Conservation (phyloP, 2,888 invertebrate genomes). For the Ptilodon capucinus region DNA sequence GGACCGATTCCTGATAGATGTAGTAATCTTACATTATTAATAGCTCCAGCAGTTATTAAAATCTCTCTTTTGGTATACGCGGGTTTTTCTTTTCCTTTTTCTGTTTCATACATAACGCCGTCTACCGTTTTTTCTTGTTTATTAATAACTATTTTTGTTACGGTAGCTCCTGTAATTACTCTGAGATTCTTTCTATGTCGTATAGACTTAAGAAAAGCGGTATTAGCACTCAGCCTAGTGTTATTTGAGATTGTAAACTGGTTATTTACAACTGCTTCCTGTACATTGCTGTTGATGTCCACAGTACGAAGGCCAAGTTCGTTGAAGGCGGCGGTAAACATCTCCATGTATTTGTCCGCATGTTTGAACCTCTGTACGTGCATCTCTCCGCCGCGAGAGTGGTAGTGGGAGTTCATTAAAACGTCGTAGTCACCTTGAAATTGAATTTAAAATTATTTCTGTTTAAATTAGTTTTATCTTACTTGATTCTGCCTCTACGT, state of each 20-base stretch:
- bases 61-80: conserved; percentile 73
- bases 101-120: conserved; percentile 67
- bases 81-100: conserved; percentile 66
- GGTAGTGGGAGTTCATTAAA: conserved; percentile 70
- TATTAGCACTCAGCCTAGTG: conserved; percentile 71
- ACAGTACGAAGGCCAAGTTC: conserved; percentile 70
- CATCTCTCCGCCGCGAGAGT: conserved; percentile 74
- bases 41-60: conserved; percentile 68
- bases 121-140: conserved; percentile 67
- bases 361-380: conserved; percentile 72
- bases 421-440: conserved; percentile 75
- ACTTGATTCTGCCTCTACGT: no score
- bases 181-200: conserved; percentile 68
- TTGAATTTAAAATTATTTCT: background rate
- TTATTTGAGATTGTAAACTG: conserved; percentile 71
- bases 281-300: conserved; percentile 70
- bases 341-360: conserved; percentile 65
- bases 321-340: conserved; percentile 63
- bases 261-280: conserved; percentile 70
- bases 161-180: conserved; percentile 66
- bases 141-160: conserved; percentile 67
- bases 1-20: conserved; percentile 75
- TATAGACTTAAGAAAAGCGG: conserved; percentile 68
- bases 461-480: no score
- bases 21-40: conserved; percentile 70